These are phyloP conservation scores for Raja brachyura DNA, from an alignment of 2,113 vertebrate genomes.

Conservation along the genomic window DNA sequence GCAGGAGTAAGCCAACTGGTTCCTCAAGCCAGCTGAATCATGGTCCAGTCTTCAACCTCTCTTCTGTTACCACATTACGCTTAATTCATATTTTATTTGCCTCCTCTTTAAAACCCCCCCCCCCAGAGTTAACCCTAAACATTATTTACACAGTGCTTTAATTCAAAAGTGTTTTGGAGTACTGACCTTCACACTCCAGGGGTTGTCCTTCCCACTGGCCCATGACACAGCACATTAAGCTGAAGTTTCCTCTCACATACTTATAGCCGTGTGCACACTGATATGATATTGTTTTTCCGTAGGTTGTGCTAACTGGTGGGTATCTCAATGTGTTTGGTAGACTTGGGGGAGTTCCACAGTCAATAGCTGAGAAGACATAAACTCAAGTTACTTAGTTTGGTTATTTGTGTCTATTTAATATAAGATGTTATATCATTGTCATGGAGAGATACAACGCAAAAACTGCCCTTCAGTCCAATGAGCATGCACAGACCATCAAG, in stretches of 20 bases:
- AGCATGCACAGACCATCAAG: no score
- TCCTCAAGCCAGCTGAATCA: no score
- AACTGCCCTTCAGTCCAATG: no score
- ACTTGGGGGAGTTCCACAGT: slow-evolving; percentile 53
- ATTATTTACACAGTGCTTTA: background rate
- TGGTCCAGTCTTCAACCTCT: no score
- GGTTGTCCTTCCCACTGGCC: slow-evolving; percentile 53
- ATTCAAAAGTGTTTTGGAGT: background rate
- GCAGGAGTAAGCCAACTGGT: no score
- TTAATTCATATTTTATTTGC: no score
- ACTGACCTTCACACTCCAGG: slow-evolving; percentile 60
- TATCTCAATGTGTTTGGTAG: slow-evolving; percentile 41
- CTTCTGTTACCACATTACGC: no score
- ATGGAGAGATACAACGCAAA: no score
- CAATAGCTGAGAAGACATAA: slow-evolving; percentile 49
- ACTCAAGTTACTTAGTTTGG: background rate
- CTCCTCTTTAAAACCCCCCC: no score
- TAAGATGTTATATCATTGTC: background rate
- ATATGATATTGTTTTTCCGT: slow-evolving; percentile 48
- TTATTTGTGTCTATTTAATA: background rate
- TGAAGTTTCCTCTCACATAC: slow-evolving; percentile 49
- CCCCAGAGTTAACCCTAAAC: background rate
- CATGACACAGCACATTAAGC: slow-evolving; percentile 52
- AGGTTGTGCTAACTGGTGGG: slow-evolving; percentile 48
- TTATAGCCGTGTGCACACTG: slow-evolving; percentile 55